Evolutionary conservation across 2,888 invertebrate species (phyloP), one percentile per base, ranked within the genome.

Genomic region (Philhelius pedissequus): DNA sequence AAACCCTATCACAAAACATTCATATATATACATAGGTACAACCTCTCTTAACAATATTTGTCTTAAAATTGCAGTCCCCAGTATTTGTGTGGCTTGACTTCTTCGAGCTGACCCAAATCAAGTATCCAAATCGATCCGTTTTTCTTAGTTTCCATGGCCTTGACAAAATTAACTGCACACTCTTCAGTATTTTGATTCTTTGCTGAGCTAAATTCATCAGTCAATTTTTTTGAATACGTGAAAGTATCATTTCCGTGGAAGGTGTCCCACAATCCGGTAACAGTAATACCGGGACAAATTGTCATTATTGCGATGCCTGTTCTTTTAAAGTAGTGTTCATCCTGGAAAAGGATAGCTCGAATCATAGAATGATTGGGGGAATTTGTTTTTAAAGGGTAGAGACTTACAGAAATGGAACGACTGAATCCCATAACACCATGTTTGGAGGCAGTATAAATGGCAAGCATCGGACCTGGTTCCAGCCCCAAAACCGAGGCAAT

Each of bases 251-350:
- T 86, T 3, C 77, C 83, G 7, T 32, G 64, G 62, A 74, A 80
- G 2, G 75, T 76, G 8, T 84, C 75, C 84, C 79, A 80, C 20
- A 84, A 22, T 1, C 84, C 80, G 15, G 84, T 84, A 8, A 84
- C 80, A 4, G 90, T 90, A 18, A 89, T 89, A 20, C 90, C 90
- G 54, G 89, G 90, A 56, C 90, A 90, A 52, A 90, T 87, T 0
- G 88, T 88, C 87, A 89, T 88, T 15, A 90, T 88, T 32, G 90
- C 88, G 1, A 90, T 88, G 9, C 89, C 89, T 38, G 89, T 89
- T 69, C 89, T 88, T 8, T 84, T 86, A 20, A 87, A 89, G 48
- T 89, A 89, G 11, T 89, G 76, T 0, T 89, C 89, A 66, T 89
- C 89, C 89, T 89, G n/a, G 1, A 5, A n/a, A n/a, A n/a, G n/a